These are phyloP conservation scores for Blastomussa wellsi DNA, from an alignment of 92 coral and sea anemone species.

Conservation along the genomic window DNA sequence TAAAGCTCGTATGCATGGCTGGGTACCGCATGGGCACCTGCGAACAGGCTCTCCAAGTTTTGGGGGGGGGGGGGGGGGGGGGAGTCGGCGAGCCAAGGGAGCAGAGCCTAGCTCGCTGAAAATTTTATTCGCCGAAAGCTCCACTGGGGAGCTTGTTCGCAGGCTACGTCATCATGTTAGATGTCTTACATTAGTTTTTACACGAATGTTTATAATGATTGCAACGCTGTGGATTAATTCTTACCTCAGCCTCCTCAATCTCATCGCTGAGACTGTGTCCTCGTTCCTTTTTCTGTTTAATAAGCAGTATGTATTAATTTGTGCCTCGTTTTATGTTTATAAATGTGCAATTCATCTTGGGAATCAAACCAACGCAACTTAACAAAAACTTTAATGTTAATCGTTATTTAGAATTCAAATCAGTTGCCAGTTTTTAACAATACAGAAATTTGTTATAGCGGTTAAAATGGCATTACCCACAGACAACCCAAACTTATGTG, in stretches of 20 bases:
- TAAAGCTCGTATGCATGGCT: too few species aligned
- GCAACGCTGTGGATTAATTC: not conserved
- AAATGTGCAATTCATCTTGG: not conserved
- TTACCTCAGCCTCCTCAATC: constrained; percentile 94
- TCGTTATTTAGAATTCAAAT: not conserved
- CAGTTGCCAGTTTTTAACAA: not conserved
- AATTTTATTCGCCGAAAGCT: too few species aligned
- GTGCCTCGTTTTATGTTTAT: not conserved
- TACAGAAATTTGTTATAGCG: not conserved
- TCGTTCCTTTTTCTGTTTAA: constrained; percentile 69
- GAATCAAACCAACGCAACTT: not conserved
- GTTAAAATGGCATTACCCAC: not conserved
- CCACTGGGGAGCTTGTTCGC: too few species aligned
- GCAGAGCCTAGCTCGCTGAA: too few species aligned
- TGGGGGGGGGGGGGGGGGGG: too few species aligned
- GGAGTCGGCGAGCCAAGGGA: too few species aligned
- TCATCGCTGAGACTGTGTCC: constrained; percentile 87
- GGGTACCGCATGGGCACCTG: too few species aligned
- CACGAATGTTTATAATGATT: too few species aligned
- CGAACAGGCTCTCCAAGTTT: too few species aligned
- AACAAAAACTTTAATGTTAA: not conserved
- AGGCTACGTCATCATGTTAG: too few species aligned
- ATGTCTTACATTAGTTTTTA: too few species aligned
- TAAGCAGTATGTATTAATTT: constrained; percentile 42
- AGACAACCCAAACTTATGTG: not conserved